Evolutionary conservation across 2,888 invertebrate species (phyloP).

Genomic region (Lysandra bellargus): DNA sequence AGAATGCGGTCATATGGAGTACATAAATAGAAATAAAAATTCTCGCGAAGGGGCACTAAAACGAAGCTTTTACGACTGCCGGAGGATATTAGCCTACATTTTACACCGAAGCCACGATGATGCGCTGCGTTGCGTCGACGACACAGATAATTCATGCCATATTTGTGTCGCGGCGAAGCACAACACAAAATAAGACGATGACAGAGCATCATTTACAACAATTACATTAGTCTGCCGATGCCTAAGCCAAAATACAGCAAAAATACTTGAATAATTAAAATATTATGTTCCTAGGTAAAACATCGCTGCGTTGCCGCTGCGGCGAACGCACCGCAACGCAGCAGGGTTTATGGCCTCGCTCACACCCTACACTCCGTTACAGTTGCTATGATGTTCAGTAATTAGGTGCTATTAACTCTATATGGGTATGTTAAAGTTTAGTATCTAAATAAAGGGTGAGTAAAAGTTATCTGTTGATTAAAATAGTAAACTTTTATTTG

Average conservation of each 20-base stretch:
- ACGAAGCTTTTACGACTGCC: constrained; percentile 17
- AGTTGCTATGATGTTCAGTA: neutral
- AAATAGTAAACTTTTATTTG: neutral
- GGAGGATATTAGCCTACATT: constrained; percentile 29
- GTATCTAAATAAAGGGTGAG: neutral
- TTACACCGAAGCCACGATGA: neutral
- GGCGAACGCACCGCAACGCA: neutral
- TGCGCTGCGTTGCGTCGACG: neutral
- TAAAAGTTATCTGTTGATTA: neutral
- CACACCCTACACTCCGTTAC: neutral
- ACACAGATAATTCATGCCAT: neutral
- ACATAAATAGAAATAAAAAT: constrained; percentile 24
- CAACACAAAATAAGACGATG: no score
- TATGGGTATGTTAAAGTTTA: constrained; percentile 16
- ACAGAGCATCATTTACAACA: no score
- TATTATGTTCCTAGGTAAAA: no score
- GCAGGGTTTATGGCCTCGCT: neutral
- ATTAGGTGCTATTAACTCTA: constrained; percentile 11
- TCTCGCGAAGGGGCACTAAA: constrained; percentile 20
- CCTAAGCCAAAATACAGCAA: no score
- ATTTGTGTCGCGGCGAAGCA: no score
- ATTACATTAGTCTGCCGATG: no score
- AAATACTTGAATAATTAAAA: no score
- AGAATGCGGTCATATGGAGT: constrained; percentile 19
- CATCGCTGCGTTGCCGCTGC: neutral